Evolutionary conservation across 2,888 invertebrate species (phyloP), one percentile per base, ranked within the genome.

Genomic region (Drosophila algonquin): DNA sequence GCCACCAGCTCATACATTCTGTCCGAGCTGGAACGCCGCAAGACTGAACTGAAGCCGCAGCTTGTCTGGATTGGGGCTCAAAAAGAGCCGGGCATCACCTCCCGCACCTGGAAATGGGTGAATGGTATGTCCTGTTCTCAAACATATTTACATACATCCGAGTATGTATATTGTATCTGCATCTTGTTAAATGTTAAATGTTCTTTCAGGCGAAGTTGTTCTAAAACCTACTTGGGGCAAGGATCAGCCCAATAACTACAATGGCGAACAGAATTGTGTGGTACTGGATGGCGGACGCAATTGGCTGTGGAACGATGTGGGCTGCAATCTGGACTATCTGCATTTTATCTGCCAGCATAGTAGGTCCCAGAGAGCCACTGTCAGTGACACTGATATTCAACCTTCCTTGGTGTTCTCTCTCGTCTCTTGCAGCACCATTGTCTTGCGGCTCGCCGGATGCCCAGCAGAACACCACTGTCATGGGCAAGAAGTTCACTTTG

Each of bases 241-340:
- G 90, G 98, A 98, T 89, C 98, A 98, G 90, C 98, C 98, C 0
- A 98, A 98, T 92, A 98, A 98, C 91, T 98, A 98, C 93, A 98
- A 98, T 90, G 97, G 98, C 0, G 97, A 98, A 89, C 98, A 98
- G 91, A 98, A 98, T 91, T 98, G 98, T 92, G 97, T 96, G n/a
- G 97, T 98, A 14, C 93, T 98, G 77, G 98, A 98, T 90, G 98
- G 98, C 1, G 97, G 97, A 0, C 94, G 97, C 55, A 95, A 95
- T 71, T 98, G 98, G 98, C 93, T 96, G 0, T 98, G 98, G 98
- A 98, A 98, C 91, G 98, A 98, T 92, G 97, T 98, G 27, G 97
- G 97, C 58, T 98, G 98, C 91, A 97, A 97, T 92, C 94, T 98
- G 67, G 98, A 98, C 93, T 98, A 98, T 89, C 93, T 98, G 63